Conservation (phyloP, 2,888 invertebrate genomes). For the Drosophila recens region DNA sequence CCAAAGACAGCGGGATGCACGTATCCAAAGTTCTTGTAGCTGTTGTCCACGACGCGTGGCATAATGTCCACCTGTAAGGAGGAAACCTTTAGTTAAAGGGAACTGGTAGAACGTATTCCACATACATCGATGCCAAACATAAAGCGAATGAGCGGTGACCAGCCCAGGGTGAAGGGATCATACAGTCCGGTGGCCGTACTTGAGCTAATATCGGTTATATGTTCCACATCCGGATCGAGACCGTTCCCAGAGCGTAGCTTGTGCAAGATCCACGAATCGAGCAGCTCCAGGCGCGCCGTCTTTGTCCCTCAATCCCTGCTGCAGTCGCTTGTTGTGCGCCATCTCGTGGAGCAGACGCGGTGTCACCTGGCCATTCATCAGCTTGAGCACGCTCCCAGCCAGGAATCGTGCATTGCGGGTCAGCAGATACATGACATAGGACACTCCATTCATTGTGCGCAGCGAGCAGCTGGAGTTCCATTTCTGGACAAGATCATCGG, state of each 20-base stretch:
- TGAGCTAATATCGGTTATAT: slow-evolving; percentile 95
- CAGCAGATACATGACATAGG: slow-evolving; percentile 90
- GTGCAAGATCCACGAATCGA: slow-evolving; percentile 97
- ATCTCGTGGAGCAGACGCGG: slow-evolving; percentile 92
- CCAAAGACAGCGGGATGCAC: slow-evolving; percentile 90
- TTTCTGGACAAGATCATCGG: slow-evolving; percentile 89
- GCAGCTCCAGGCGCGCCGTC: slow-evolving; percentile 92
- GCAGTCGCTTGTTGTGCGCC: slow-evolving; percentile 89
- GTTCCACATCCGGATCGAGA: slow-evolving; percentile 82
- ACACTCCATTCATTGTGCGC: slow-evolving; percentile 86
- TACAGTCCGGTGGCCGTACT: slow-evolving; percentile 96
- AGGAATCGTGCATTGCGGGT: slow-evolving; percentile 92
- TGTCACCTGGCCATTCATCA: slow-evolving; percentile 94
- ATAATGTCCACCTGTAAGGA: slow-evolving; percentile 88
- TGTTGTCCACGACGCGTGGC: slow-evolving; percentile 93
- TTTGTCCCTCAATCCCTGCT: slow-evolving; percentile 88
- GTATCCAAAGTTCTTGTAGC: slow-evolving; percentile 89
- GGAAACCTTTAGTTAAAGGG: background rate
- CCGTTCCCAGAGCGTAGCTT: slow-evolving; percentile 87
- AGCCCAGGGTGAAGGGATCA: slow-evolving; percentile 95
- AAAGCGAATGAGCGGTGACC: slow-evolving; percentile 90
- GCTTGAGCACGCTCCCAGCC: slow-evolving; percentile 93
- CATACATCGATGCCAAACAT: slow-evolving; percentile 88
- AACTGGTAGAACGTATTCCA: background rate
- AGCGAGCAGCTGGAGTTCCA: slow-evolving; percentile 92